A percentile compares a stretch with the other conserved stretches of the same genome.
Conservation (phyloP, 2,888 invertebrate genomes). For the Monoplex corrugatus region DNA sequence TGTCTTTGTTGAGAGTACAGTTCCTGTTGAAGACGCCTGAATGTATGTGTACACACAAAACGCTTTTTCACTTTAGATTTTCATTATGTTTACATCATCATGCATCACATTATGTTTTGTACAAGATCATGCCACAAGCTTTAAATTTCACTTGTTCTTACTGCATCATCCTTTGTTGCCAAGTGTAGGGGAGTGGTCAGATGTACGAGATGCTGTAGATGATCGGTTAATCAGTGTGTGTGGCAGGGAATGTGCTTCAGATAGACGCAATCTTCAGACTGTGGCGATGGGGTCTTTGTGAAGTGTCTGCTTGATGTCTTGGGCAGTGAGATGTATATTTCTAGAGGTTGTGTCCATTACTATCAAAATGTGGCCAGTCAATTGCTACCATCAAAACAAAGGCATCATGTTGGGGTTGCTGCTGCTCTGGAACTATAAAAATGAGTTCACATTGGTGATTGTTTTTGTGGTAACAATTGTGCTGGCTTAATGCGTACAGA, state of each 20-base stretch:
- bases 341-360: conserved; percentile 1
- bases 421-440: not conserved
- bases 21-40: not conserved
- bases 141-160: not conserved
- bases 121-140: not conserved
- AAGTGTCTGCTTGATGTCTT: not conserved
- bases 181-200: conserved; percentile 4
- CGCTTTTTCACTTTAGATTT: not conserved
- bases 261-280: not conserved
- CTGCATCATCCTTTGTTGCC: conserved; percentile 34
- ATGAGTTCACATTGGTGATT: not conserved
- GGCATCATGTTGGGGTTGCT: conserved; percentile 25
- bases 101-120: too few relatives aligned
- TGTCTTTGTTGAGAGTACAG: not conserved
- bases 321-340: conserved; percentile 31
- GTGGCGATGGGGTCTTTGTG: not conserved
- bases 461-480: not conserved
- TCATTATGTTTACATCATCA: not conserved
- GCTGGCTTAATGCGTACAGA: not conserved
- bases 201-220: not conserved
- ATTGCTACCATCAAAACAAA: conserved; percentile 18
- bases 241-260: not conserved
- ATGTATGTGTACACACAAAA: not conserved
- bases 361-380: not conserved
- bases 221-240: not conserved